phyloP scores from a whole-genome alignment of 2,888 invertebrate species.

The Pharmacophagus antenor region DNA sequence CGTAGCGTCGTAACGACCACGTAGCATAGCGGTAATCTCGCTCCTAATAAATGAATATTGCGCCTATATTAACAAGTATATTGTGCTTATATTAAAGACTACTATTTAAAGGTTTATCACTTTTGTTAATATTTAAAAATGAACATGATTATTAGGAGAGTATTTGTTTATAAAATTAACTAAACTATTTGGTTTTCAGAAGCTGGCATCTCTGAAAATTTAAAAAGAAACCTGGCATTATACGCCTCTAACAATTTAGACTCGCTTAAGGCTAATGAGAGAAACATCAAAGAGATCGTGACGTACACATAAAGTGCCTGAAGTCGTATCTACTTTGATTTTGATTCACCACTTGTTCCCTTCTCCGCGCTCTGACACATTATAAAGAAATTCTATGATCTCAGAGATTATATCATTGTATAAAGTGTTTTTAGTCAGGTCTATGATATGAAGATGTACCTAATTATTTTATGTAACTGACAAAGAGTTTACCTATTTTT shows the following conservation, averaged over 20 bases:
- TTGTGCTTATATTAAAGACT: not conserved
- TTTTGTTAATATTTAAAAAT: not conserved
- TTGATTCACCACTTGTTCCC: not conserved
- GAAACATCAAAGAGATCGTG: not conserved
- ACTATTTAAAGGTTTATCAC: not conserved
- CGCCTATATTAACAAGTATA: not conserved
- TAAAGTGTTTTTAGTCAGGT: not conserved
- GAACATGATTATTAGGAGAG: not conserved
- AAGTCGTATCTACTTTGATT: not conserved
- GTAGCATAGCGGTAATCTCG: not conserved
- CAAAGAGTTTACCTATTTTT: too few relatives aligned
- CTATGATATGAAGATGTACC: not conserved
- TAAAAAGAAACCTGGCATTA: not conserved
- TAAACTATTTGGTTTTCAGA: not conserved
- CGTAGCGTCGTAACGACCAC: not conserved
- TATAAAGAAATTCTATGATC: conserved; percentile 24
- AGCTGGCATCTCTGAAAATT: not conserved
- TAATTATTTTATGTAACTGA: not conserved
- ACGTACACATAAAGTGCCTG: not conserved
- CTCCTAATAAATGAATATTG: not conserved
- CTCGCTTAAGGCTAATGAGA: not conserved
- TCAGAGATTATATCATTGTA: not conserved
- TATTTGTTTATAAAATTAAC: too few relatives aligned
- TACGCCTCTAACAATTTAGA: not conserved
- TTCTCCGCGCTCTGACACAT: not conserved